These are phyloP conservation scores for Pollenia griseotomentosa DNA, from an alignment of 2,888 invertebrate genomes.

Conservation along the genomic window DNA sequence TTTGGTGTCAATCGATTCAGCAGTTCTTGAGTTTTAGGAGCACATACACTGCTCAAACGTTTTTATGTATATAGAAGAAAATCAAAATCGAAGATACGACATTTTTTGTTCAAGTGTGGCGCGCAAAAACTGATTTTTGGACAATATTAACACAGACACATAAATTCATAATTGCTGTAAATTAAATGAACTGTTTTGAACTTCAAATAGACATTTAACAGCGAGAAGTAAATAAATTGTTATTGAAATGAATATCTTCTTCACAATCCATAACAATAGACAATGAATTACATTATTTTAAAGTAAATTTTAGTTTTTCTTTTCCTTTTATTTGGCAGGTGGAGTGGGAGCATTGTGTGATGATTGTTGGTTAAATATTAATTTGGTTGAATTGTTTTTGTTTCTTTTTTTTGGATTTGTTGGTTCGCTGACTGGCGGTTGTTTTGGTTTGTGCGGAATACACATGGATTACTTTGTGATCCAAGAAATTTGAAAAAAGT, in stretches of 20 bases:
- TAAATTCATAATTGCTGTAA: constrained; percentile 19
- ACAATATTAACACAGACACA: background rate
- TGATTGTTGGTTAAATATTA: constrained; percentile 24
- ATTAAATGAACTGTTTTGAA: constrained; percentile 64
- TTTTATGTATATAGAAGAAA: no score
- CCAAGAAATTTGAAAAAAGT: constrained; percentile 40
- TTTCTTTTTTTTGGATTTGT: constrained; percentile 9
- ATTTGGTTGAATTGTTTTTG: constrained; percentile 33
- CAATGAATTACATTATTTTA: constrained; percentile 28
- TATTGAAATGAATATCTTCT: constrained; percentile 13
- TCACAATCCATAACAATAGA: constrained; percentile 32
- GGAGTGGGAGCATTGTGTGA: constrained; percentile 6
- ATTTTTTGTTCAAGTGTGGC: background rate
- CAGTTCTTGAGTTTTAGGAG: no score
- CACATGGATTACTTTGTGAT: constrained; percentile 26
- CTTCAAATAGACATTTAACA: constrained; percentile 49
- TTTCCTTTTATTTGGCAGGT: constrained; percentile 18
- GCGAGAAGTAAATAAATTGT: constrained; percentile 4
- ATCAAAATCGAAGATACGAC: no score
- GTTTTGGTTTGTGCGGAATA: constrained; percentile 32
- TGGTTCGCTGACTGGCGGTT: constrained; percentile 47
- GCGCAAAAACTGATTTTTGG: background rate
- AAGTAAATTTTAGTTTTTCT: constrained; percentile 20
- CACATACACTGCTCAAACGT: no score
- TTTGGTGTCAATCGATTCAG: no score